Percentiles rank a stretch among this genome's conserved stretches.
Conservation (phyloP, 2,797 vertebrate species). For the Mormyrops boulengeri region DNA sequence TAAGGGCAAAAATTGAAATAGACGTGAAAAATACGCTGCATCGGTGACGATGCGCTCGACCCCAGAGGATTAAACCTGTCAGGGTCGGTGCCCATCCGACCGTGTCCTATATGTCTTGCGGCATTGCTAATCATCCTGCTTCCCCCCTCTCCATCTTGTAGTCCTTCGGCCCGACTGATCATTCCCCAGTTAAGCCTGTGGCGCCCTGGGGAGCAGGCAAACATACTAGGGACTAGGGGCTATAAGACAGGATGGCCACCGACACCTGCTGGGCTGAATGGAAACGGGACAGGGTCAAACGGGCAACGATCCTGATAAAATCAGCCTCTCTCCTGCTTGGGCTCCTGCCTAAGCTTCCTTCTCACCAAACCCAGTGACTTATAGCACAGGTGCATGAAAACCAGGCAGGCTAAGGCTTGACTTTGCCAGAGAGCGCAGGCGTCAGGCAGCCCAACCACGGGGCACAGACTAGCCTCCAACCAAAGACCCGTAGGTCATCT, state of each 20-base stretch:
- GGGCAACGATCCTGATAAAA: neutral
- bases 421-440: neutral
- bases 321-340: slow-evolving; percentile 56
- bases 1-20: no score
- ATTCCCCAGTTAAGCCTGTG: neutral
- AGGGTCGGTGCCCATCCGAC: neutral
- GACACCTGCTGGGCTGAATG: neutral
- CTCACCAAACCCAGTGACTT: slow-evolving; percentile 72
- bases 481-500: neutral
- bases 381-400: slow-evolving; percentile 54
- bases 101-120: neutral
- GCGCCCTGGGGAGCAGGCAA: neutral
- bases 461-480: neutral
- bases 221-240: neutral
- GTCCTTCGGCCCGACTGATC: neutral
- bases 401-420: slow-evolving; percentile 59
- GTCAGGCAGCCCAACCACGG: neutral
- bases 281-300: neutral
- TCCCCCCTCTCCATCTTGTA: neutral
- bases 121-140: neutral
- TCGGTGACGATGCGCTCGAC: no score
- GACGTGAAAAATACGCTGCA: no score
- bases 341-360: slow-evolving; percentile 70
- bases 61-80: no score
- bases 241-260: neutral